A percentile compares a stretch with the other conserved stretches of the same genome.
These are phyloP conservation scores for Thera britannica DNA, from an alignment of 2,888 invertebrate genomes.

Conservation along the genomic window DNA sequence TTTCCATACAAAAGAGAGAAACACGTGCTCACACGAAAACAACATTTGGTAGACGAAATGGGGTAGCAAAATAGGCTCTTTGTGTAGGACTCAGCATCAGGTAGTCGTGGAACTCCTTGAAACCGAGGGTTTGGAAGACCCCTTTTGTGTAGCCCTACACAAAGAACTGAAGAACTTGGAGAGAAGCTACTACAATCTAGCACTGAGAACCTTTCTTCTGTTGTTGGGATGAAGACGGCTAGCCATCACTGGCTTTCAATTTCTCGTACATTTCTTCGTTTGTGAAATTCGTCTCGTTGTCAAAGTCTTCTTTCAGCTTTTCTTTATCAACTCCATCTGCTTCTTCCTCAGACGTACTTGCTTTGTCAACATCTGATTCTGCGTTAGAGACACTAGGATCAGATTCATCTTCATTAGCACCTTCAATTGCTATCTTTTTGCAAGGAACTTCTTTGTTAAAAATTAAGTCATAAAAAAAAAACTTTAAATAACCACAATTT, in stretches of 20 bases:
- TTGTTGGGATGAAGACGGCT: conserved; percentile 95
- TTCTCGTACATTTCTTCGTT: conserved; percentile 89
- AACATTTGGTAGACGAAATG: no score
- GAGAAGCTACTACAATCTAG: no score
- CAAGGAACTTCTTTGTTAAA: conserved; percentile 4
- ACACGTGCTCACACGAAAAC: no score
- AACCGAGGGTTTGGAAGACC: no score
- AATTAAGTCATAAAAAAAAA: no score
- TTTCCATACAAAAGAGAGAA: no score
- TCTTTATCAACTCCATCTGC: conserved; percentile 35
- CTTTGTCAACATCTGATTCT: background rate
- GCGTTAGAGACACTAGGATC: background rate
- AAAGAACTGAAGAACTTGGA: no score
- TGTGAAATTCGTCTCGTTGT: conserved; percentile 67
- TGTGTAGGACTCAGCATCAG: no score
- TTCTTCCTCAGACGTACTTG: conserved; percentile 10
- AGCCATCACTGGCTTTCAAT: conserved; percentile 89
- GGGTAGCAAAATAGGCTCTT: no score
- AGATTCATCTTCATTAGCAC: conserved; percentile 7
- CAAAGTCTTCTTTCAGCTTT: conserved; percentile 58
- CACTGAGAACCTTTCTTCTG: conserved; percentile 94
- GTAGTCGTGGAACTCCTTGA: no score
- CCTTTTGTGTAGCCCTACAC: no score
- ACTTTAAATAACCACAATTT: no score
- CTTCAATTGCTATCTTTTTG: conserved; percentile 30